Percentiles rank a stretch among this genome's conserved stretches.
These are phyloP conservation scores for Grus americana DNA, from an alignment of 2,113 vertebrate species.

Conservation along the genomic window DNA sequence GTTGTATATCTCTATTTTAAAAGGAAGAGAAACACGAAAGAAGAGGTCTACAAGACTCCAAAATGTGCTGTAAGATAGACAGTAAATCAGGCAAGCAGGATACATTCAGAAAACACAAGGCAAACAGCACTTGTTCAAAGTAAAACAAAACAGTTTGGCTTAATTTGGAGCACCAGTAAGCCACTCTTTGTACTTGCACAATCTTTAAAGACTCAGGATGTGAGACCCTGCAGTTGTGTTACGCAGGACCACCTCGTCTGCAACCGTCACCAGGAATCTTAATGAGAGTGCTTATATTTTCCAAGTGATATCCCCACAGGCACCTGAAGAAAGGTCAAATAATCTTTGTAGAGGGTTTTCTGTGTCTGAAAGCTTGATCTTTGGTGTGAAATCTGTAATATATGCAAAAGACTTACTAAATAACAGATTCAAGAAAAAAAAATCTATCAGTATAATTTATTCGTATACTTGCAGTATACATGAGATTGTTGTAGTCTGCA, in stretches of 20 bases:
- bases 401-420: neutral
- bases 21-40: neutral
- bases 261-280: conserved; percentile 1
- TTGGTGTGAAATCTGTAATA: neutral
- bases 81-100: neutral
- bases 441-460: neutral
- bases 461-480: neutral
- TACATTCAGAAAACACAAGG: neutral
- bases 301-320: neutral
- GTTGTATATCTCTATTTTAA: neutral
- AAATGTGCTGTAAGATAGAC: neutral
- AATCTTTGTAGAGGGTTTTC: neutral
- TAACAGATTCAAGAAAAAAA: neutral
- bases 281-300: neutral
- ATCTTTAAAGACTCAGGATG: neutral
- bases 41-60: neutral
- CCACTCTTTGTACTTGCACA: neutral
- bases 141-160: neutral
- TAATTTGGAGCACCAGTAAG: neutral
- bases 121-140: neutral
- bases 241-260: neutral
- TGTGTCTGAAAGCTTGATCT: neutral
- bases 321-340: neutral
- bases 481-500: neutral
- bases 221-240: neutral